phyloP scores from a whole-genome alignment of 2,888 invertebrate species.

The Euzetes globulus region DNA sequence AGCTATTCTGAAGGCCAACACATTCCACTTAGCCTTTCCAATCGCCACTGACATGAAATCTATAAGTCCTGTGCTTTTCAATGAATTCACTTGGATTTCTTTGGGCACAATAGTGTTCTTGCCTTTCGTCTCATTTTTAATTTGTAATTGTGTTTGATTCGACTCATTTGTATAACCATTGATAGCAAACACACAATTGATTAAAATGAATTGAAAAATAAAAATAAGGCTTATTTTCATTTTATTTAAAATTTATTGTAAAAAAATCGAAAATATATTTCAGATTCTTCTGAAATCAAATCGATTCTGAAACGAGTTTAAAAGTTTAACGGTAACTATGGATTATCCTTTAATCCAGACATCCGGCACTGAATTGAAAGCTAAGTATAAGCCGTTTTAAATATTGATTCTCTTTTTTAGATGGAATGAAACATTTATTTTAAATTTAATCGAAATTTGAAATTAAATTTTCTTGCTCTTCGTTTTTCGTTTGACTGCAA shows the following conservation, averaged over 20 bases:
- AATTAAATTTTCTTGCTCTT: constrained; percentile 24
- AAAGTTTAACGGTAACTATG: no score
- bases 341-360: no score
- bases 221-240: background rate
- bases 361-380: no score
- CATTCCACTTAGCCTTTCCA: constrained; percentile 20
- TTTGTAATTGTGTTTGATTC: background rate
- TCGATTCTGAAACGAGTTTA: no score
- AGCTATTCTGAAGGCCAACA: constrained; percentile 4
- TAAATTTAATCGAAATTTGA: background rate
- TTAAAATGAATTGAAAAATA: background rate
- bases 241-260: background rate
- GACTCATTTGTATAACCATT: background rate
- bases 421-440: background rate
- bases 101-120: background rate
- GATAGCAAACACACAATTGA: background rate
- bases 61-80: background rate
- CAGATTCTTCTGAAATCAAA: no score
- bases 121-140: background rate
- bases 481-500: background rate
- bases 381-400: no score
- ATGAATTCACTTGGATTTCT: background rate
- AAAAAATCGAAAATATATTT: no score
- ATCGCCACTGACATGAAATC: background rate
- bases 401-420: background rate